Percentiles rank a stretch among this genome's conserved stretches.
These are phyloP conservation scores for Hipparchia semele DNA, from an alignment of 2,888 invertebrate genomes.

Conservation along the genomic window DNA sequence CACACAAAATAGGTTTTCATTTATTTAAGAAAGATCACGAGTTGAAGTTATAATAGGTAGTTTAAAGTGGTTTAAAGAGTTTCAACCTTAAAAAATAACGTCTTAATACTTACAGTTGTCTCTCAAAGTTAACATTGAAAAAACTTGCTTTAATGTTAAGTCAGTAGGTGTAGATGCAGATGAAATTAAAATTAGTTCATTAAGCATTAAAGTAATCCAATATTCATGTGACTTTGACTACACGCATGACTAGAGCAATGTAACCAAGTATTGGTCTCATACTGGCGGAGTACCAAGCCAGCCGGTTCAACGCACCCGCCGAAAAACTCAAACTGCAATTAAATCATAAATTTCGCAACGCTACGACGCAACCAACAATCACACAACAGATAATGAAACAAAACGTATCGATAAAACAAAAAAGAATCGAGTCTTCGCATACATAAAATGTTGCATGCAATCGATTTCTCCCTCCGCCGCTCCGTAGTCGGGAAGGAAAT, in stretches of 20 bases:
- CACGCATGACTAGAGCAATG: constrained; percentile 53
- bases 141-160: neutral
- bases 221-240: constrained; percentile 51
- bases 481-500: constrained; percentile 54
- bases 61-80: too few species aligned
- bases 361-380: constrained; percentile 78
- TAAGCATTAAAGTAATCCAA: constrained; percentile 38
- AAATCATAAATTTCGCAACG: constrained; percentile 80
- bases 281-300: constrained; percentile 12
- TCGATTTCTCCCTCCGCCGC: constrained; percentile 52
- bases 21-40: too few species aligned
- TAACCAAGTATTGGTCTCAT: constrained; percentile 31
- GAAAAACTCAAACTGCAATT: constrained; percentile 69
- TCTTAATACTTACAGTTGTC: too few species aligned
- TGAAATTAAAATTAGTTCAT: constrained; percentile 1
- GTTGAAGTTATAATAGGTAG: too few species aligned
- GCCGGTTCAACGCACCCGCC: constrained; percentile 53
- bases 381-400: constrained; percentile 78
- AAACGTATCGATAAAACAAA: constrained; percentile 65
- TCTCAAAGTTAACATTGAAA: too few species aligned
- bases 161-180: neutral
- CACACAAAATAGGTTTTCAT: too few species aligned
- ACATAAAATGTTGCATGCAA: constrained; percentile 65
- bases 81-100: too few species aligned
- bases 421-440: constrained; percentile 54